A percentile compares a stretch with the other conserved stretches of the same genome.
These are phyloP conservation scores for Coregonus suidteri DNA, from an alignment of 2,797 vertebrate species.

Conservation along the genomic window DNA sequence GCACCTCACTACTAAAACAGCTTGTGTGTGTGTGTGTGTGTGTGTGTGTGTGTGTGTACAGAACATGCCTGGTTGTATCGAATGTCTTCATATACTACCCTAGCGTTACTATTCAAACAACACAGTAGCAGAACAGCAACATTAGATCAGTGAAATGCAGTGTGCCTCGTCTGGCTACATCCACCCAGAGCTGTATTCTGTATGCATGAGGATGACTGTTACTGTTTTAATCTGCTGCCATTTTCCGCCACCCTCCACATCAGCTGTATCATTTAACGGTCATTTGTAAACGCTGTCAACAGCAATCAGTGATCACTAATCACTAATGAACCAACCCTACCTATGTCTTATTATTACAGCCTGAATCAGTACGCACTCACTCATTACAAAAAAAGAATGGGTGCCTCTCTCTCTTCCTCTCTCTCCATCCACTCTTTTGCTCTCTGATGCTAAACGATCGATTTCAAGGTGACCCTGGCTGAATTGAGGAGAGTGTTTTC, in stretches of 20 bases:
- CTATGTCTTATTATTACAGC: neutral
- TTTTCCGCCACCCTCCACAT: neutral
- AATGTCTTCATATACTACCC: neutral
- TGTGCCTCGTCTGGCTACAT: neutral
- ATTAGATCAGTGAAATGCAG: neutral
- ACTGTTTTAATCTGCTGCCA: slow-evolving; percentile 2
- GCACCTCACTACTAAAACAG: neutral
- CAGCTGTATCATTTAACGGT: slow-evolving; percentile 8
- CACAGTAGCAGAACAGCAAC: neutral
- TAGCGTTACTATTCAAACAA: too few species aligned
- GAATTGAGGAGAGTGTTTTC: slow-evolving; percentile 75
- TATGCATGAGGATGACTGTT: neutral
- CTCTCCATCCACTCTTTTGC: neutral
- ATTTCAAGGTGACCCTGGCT: slow-evolving; percentile 87
- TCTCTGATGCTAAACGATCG: slow-evolving; percentile 63
- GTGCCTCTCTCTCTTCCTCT: neutral
- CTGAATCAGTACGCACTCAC: neutral
- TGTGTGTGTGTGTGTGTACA: slow-evolving; percentile 16
- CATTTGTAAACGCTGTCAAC: neutral
- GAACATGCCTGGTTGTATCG: slow-evolving; percentile 20
- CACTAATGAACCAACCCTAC: neutral
- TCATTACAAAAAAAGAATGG: neutral
- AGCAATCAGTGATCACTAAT: neutral
- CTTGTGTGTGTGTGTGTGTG: slow-evolving; percentile 12
- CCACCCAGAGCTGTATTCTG: neutral